Conservation (phyloP, 2,113 vertebrate species). For the Camelus dromedarius region DNA sequence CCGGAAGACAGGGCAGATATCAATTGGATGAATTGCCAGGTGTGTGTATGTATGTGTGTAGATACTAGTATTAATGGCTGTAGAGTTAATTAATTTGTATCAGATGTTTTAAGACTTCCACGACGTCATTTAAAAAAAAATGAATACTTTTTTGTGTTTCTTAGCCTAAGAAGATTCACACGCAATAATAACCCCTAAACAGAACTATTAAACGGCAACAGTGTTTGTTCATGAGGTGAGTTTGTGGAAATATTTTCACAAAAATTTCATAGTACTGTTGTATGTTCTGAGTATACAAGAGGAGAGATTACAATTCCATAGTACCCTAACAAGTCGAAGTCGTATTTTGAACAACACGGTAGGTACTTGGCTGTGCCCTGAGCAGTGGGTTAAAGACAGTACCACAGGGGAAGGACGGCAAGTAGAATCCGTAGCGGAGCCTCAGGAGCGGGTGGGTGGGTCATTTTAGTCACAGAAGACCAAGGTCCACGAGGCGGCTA, state of each 20-base stretch:
- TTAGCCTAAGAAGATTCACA: constrained; percentile 9
- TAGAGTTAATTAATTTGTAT: neutral
- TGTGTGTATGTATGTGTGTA: fast-evolving
- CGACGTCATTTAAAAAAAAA: neutral
- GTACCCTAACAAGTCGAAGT: neutral
- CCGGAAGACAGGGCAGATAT: neutral
- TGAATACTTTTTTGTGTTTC: neutral
- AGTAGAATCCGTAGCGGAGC: neutral
- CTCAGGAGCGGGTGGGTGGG: neutral
- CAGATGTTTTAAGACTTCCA: neutral
- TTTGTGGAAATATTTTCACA: constrained; percentile 2
- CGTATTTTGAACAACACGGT: neutral
- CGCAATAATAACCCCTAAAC: neutral
- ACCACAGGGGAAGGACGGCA: neutral
- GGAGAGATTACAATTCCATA: neutral
- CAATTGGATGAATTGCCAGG: neutral
- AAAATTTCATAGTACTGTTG: neutral
- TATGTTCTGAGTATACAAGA: neutral
- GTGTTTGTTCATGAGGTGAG: neutral
- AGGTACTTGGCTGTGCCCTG: neutral
- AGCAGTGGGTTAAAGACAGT: neutral
- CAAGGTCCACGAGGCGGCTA: neutral
- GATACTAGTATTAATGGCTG: neutral
- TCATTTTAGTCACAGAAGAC: neutral
- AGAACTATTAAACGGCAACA: neutral